These are phyloP conservation scores for Zoanthus sociatus DNA, from an alignment of 92 coral and sea anemone species.

Conservation along the genomic window DNA sequence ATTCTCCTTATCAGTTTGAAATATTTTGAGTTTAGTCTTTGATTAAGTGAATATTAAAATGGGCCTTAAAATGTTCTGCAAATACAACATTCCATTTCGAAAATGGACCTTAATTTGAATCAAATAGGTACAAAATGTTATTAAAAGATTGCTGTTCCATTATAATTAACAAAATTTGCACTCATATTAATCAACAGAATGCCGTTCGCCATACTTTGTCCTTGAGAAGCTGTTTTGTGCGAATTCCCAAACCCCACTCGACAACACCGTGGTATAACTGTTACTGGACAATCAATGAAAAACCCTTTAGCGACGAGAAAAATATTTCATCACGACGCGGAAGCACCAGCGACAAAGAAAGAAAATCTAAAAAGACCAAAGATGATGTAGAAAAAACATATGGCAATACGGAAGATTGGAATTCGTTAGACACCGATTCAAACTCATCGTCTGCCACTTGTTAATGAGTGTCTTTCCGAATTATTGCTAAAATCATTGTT, in stretches of 20 bases:
- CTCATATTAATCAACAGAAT: conserved; percentile 59
- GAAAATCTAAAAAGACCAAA: neutral
- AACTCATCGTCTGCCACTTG: neutral
- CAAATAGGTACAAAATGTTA: too few relatives aligned
- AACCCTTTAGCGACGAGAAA: neutral
- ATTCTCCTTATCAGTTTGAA: too few relatives aligned
- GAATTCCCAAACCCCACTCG: conserved; percentile 73
- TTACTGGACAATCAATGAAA: conserved; percentile 73
- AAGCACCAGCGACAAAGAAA: neutral
- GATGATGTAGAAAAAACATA: neutral
- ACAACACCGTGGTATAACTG: conserved; percentile 74
- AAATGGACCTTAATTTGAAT: neutral
- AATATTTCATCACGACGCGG: conserved; percentile 6
- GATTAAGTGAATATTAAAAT: too few relatives aligned
- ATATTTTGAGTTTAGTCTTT: too few relatives aligned
- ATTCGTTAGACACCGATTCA: neutral
- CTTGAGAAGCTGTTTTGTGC: conserved; percentile 77
- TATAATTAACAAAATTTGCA: too few relatives aligned
- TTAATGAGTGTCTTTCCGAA: neutral
- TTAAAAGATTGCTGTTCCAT: too few relatives aligned
- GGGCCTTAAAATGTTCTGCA: neutral
- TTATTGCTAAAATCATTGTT: neutral
- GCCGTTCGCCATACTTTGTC: conserved; percentile 94
- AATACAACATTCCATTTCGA: neutral
- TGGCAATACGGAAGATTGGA: neutral